These are phyloP conservation scores for Drosophila subobscura DNA, from an alignment of 1,140 invertebrate genomes.

Conservation along the genomic window DNA sequence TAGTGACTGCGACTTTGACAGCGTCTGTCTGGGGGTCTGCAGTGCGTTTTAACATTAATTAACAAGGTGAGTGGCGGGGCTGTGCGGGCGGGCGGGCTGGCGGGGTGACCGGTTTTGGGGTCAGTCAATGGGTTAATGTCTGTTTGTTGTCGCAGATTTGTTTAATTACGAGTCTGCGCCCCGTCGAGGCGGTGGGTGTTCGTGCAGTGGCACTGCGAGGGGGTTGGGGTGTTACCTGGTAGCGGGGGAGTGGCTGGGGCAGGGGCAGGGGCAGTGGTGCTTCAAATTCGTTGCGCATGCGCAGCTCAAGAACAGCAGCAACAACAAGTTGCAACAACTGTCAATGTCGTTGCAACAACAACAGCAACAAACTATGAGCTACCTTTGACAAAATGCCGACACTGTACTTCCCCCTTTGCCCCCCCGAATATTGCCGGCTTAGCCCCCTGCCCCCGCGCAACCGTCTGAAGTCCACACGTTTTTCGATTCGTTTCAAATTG, in stretches of 20 bases:
- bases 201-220: no score
- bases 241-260: no score
- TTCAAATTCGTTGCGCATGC: slow-evolving; percentile 49
- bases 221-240: no score
- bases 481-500: slow-evolving; percentile 63
- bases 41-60: slow-evolving; percentile 66
- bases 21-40: slow-evolving; percentile 6
- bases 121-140: slow-evolving; percentile 58
- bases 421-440: neutral
- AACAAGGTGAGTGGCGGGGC: slow-evolving; percentile 36
- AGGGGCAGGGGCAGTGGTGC: slow-evolving; percentile 1
- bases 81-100: slow-evolving; percentile 19
- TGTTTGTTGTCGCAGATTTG: slow-evolving; percentile 63
- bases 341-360: slow-evolving; percentile 51
- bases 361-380: slow-evolving; percentile 42
- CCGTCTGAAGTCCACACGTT: slow-evolving; percentile 19
- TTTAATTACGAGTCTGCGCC: slow-evolving; percentile 61
- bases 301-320: slow-evolving; percentile 65
- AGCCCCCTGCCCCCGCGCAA: neutral
- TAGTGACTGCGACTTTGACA: slow-evolving; percentile 24
- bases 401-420: slow-evolving; percentile 11
- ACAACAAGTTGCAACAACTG: slow-evolving; percentile 33
- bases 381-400: slow-evolving; percentile 62
- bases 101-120: slow-evolving; percentile 48
- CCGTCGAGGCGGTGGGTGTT: slow-evolving; percentile 59